phyloP scores from a whole-genome alignment of 2,888 invertebrate genomes.

The Parnassius orleans region DNA sequence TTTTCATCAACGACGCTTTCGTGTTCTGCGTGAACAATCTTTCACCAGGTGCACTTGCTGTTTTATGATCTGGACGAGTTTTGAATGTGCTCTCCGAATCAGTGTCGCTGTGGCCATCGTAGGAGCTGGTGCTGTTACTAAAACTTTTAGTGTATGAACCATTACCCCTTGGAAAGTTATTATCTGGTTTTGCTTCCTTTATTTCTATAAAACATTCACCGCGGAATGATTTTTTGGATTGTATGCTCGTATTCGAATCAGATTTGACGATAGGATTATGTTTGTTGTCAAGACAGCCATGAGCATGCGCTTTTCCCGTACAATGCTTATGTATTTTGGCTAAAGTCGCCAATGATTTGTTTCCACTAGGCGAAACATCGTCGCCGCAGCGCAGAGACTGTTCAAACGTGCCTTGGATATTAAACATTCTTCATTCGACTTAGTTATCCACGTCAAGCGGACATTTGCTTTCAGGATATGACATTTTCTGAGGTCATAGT shows the following conservation, averaged over 20 bases:
- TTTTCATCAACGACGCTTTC: constrained; percentile 82
- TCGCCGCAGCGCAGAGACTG: constrained; percentile 80
- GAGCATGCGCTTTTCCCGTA: constrained; percentile 88
- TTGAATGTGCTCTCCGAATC: constrained; percentile 81
- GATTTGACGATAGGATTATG: constrained; percentile 69
- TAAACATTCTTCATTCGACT: constrained; percentile 69
- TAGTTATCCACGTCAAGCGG: constrained; percentile 39
- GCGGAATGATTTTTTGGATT: constrained; percentile 67
- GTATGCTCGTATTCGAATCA: constrained; percentile 70
- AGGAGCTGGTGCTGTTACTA: constrained; percentile 83
- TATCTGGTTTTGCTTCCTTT: constrained; percentile 58
- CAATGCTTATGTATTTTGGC: constrained; percentile 86
- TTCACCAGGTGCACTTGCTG: constrained; percentile 65
- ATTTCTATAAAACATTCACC: constrained; percentile 72
- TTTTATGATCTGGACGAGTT: constrained; percentile 56
- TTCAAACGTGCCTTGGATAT: constrained; percentile 79
- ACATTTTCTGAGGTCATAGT: constrained; percentile 64
- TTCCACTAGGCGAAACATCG: constrained; percentile 68
- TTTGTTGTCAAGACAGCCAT: constrained; percentile 82
- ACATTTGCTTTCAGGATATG: constrained; percentile 38
- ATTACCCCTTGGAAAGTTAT: constrained; percentile 47
- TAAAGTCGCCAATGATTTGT: constrained; percentile 75
- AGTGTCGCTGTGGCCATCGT: constrained; percentile 84
- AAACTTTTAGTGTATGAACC: constrained; percentile 69
- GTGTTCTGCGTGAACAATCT: constrained; percentile 80